phyloP scores from a whole-genome alignment of 2,888 invertebrate species.

The Drosophila mayaguana region DNA sequence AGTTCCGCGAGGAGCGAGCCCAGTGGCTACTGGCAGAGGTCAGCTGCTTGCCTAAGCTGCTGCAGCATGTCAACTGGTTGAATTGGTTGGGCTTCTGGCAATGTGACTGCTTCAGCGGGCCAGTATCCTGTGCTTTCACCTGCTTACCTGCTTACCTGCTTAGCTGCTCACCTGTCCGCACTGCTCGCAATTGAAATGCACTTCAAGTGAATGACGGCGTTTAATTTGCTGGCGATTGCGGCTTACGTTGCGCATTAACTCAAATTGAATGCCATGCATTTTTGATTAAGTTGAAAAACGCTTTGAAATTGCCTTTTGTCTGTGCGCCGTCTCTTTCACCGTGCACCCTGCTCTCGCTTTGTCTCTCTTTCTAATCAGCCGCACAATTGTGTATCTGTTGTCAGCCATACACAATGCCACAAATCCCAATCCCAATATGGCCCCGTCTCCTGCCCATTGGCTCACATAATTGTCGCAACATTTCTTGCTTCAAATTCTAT shows the following conservation, averaged over 20 bases:
- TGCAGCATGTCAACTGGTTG: constrained; percentile 62
- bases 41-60: constrained; percentile 58
- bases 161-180: not conserved
- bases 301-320: constrained; percentile 28
- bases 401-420: constrained; percentile 19
- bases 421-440: constrained; percentile 2
- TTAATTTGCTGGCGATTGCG: constrained; percentile 48
- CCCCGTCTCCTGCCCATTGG: not conserved
- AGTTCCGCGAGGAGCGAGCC: not conserved
- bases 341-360: not conserved
- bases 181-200: constrained; percentile 49
- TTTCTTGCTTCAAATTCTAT: constrained; percentile 34
- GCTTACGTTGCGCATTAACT: constrained; percentile 59
- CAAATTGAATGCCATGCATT: constrained; percentile 64
- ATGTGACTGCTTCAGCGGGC: constrained; percentile 37
- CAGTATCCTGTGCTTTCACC: constrained; percentile 32
- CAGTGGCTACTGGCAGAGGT: constrained; percentile 14
- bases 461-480: constrained; percentile 40
- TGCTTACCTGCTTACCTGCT: constrained; percentile 10
- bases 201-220: constrained; percentile 39
- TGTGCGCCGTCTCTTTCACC: not conserved
- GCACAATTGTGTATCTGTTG: constrained; percentile 10
- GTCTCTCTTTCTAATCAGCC: constrained; percentile 11
- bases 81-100: constrained; percentile 62
- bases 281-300: constrained; percentile 53